Percentiles rank a stretch among this genome's conserved stretches.
Conservation (phyloP, 2,888 invertebrate species). For the Melanophora roralis region DNA sequence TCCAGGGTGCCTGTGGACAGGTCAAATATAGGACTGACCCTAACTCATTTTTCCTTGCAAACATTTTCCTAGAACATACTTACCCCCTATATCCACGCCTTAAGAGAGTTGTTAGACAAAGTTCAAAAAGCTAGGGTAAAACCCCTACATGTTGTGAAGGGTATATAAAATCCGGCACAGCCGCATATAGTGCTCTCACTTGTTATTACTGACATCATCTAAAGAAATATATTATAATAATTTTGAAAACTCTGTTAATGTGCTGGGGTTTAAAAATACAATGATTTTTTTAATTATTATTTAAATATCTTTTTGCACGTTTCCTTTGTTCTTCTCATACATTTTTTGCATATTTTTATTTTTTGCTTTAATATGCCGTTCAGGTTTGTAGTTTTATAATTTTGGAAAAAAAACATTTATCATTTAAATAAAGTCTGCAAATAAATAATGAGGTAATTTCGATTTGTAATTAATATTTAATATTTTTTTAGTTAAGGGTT, state of each 20-base stretch:
- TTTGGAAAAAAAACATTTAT: neutral
- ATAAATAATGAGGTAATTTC: constrained; percentile 26
- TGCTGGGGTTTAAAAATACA: constrained; percentile 7
- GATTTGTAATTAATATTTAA: constrained; percentile 40
- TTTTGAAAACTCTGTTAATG: constrained; percentile 19
- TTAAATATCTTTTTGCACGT: neutral
- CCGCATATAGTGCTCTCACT: no score
- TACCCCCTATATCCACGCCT: no score
- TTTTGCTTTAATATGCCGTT: neutral
- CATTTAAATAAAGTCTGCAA: neutral
- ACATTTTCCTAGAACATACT: no score
- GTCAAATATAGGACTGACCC: no score
- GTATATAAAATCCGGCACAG: no score
- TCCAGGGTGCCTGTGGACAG: no score
- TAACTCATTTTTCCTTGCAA: no score
- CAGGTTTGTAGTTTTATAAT: constrained; percentile 11
- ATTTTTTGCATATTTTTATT: neutral
- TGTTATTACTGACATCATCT: no score
- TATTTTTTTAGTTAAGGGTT: constrained; percentile 22
- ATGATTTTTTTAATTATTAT: constrained; percentile 2
- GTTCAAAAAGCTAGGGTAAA: no score
- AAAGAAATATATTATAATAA: constrained; percentile 26
- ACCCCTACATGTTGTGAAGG: no score
- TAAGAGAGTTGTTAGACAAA: no score
- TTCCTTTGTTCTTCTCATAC: neutral